Evolutionary conservation across 2,797 vertebrate genomes (phyloP), one percentile per base, ranked within the genome.

Genomic region (Cuniculus paca): DNA sequence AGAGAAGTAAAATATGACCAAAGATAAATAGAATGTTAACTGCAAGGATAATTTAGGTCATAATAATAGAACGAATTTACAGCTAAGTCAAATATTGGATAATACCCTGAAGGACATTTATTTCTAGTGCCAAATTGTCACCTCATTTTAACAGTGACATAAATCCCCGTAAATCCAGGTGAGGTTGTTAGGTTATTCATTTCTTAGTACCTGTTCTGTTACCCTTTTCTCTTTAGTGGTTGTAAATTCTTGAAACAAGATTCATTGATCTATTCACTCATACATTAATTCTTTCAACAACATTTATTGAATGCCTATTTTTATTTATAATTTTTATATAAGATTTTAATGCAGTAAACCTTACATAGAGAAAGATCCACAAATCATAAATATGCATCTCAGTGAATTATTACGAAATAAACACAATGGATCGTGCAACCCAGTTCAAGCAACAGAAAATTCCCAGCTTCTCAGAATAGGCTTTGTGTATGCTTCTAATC

Each of bases 21-120:
- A 91, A 97, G 95, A 96, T 83, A 97, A 97, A 96, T 93, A 94
- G 88, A 95, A 93, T 92, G 70, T 93, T 97, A 97, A 97, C 94
- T 93, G 89, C 16, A 70, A 94, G 95, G 88, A 74, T 96, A 96
- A 97, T 97, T 97, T 96, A 96, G 92, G 79, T 97, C 92, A 89
- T 96, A 95, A 94, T 95, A 97, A 90, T 45, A 78, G 74, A 70
- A 84, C 90, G 58, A 97, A 98, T 96, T 97, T 96, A 97, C 97
- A 92, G 74, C 96, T 91, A 95, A 96, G 88, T 96, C 96, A 96
- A 96, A 93, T 95, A 97, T 79, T 96, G 95, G 96, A 68, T 93
- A 91, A 95, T 95, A 94, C 96, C 92, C 90, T 84, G 87, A 89
- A 96, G 93, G 94, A 80, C 89, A 91, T 96, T 97, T 95, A 97